Percentiles rank a stretch among this genome's conserved stretches.
These are phyloP conservation scores for Ostrea edulis DNA, from an alignment of 1,140 invertebrate species.

Conservation along the genomic window DNA sequence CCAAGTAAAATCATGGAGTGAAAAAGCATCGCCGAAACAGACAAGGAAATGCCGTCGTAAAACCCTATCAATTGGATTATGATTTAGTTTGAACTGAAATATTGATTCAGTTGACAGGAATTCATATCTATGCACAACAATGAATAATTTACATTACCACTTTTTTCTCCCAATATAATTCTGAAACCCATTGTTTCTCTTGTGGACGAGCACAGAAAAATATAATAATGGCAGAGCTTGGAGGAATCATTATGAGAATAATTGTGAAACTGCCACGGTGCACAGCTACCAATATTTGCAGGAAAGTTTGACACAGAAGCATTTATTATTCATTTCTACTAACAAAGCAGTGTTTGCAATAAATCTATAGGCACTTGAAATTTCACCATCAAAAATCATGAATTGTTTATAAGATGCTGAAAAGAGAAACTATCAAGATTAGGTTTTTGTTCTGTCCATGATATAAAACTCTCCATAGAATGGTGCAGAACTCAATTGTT, in stretches of 20 bases:
- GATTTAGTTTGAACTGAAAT: conserved; percentile 36
- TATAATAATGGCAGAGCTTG: conserved; percentile 9
- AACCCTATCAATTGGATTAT: conserved; percentile 25
- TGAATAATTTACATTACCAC: conserved; percentile 26
- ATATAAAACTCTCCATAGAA: background rate
- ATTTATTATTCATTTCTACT: conserved; percentile 32
- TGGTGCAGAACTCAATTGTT: background rate
- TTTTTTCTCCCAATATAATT: conserved; percentile 36
- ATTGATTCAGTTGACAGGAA: conserved; percentile 31
- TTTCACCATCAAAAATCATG: conserved; percentile 35
- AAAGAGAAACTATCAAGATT: background rate
- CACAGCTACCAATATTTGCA: conserved; percentile 30
- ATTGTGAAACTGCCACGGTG: background rate
- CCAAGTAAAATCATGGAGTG: background rate
- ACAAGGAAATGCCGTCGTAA: conserved; percentile 3
- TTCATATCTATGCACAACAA: conserved; percentile 39
- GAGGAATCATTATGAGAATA: background rate
- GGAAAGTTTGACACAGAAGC: background rate
- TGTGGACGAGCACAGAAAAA: conserved; percentile 13
- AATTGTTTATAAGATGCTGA: conserved; percentile 39
- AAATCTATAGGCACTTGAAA: conserved; percentile 35
- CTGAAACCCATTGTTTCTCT: conserved; percentile 29
- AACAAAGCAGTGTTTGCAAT: conserved; percentile 20
- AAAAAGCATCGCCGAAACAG: background rate
- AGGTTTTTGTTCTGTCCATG: conserved; percentile 13